Base-by-base conservation (phyloP, 30 jellyfish, hydroid and myxozoan genomes). In the Chironex yamaguchii region DNA sequence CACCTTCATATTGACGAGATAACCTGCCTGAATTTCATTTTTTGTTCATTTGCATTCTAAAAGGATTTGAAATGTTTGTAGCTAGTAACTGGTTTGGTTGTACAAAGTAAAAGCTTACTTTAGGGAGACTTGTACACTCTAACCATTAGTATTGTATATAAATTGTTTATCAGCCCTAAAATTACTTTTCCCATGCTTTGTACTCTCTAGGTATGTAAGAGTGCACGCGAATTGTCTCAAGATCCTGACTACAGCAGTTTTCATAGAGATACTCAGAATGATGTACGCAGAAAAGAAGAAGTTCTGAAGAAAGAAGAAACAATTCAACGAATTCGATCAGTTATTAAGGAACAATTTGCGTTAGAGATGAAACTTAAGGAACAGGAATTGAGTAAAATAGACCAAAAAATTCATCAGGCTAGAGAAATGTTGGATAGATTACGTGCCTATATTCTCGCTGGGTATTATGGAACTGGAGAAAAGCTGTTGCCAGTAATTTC, bases 391-490 rank as follows among this genome's bases (percentile, higher is more conserved):
- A 36, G 58, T 26, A 29, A 17, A 9, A 83, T 94, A 17, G 99
- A 94, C 21, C 77, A 79, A 29, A 75, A 90, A 53, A 82, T 94
- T 12, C 82, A 90, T 82, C 96, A 94, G 42, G 71, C 94, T 17
- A 89, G 71, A 49, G 49, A 68, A 32, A 64, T 82, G 91, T 89
- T 94, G 0, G 99, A 94, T 72, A 72, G 85, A 64, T 70, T 94
- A 28, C 86, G 99, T 34, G 94, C 99, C 4, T 94, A 94, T 34
- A 84, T 94, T 6, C 80, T 85, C 4, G 99, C 99, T 0, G 82
- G 94, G 36, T 94, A 94, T 64, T 94, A 54, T 80, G 99, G 99
- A 1, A 72, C 92, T 26, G 91, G 81, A 51, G 97, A 81, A 33
- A 68, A 48, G 36, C 26, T 89, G 28, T 32, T 88, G 23, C 89